Base-by-base conservation (phyloP, 2,888 invertebrate genomes). In the Pollenia angustigena region DNA sequence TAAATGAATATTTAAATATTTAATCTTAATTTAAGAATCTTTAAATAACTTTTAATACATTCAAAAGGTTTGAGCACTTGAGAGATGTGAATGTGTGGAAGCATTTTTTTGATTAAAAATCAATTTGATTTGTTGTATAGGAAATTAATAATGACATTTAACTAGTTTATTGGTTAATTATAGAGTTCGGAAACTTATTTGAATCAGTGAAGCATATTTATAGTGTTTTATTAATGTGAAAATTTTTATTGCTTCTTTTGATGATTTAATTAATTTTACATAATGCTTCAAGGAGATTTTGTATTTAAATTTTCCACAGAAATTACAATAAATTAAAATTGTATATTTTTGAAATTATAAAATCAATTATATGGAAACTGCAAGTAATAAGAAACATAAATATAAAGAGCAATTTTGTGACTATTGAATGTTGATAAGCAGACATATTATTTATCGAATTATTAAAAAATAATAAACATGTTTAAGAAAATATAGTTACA, bases 161-260 rank as follows among this genome's bases (percentile, higher is more conserved):
- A 16, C 16, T 40, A 69, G 16, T 66, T 68, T 50, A 32, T 52
- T 50, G 48, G n/a, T 52, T 48, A 52, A 52, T 69, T 69, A 69
- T 52, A 4, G 10, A 11, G 18, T 11, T 18, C n/a, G 50, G 40
- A 52, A 69, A 40, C 40, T 11, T 50, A 11, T 32, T 50, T 50
- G 11, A 52, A 40, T 52, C 40, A 69, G 6, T 52, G 11, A 69
- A 32, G 16, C 14, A 69, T 52, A 16, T 16, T 48, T 14, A 32
- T 8, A 12, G 42, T n/a, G n/a, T n/a, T 46, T 66, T 48, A 23
- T 48, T 46, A 23, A 12, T 48, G 14, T 14, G 12, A 10, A 6
- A 10, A 23, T 42, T 48, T 66, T 12, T 48, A 23, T 66, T 66
- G 23, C 48, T 23, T 66, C n/a, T 32, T 48, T 32, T 48, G n/a